Evolutionary conservation across 2,888 invertebrate genomes (phyloP).

Genomic region (Ophioninae sp.): DNA sequence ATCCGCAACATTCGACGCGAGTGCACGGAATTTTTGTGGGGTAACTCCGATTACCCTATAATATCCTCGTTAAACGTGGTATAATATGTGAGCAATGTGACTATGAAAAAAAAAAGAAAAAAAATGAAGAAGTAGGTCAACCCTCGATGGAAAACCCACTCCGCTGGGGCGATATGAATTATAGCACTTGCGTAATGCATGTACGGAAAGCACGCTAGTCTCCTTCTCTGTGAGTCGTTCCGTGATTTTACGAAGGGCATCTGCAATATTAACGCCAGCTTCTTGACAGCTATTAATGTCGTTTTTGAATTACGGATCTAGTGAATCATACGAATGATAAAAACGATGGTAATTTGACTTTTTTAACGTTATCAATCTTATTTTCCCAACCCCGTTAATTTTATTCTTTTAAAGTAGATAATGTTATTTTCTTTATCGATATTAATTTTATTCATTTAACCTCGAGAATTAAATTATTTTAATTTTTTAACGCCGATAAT

Average conservation of each 20-base stretch:
- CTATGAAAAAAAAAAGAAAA: slow-evolving; percentile 31
- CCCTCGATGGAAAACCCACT: slow-evolving; percentile 57
- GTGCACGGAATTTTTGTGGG: slow-evolving; percentile 9
- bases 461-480: too few species aligned
- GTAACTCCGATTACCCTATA: slow-evolving; percentile 19
- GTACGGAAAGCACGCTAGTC: not conserved
- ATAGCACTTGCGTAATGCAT: slow-evolving; percentile 30
- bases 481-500: too few species aligned
- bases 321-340: not conserved
- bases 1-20: not conserved
- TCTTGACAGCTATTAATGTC: not conserved
- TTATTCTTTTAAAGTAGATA: too few species aligned
- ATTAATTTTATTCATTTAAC: too few species aligned
- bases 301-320: not conserved
- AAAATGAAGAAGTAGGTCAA: slow-evolving; percentile 65
- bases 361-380: too few species aligned
- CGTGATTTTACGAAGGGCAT: slow-evolving; percentile 44
- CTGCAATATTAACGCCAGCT: slow-evolving; percentile 22
- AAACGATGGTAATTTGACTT: not conserved
- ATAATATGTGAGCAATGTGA: slow-evolving; percentile 21
- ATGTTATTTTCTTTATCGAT: too few species aligned
- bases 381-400: too few species aligned
- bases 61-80: slow-evolving; percentile 30
- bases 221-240: slow-evolving; percentile 4
- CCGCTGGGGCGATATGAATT: slow-evolving; percentile 40